Conservation (phyloP, 2,888 invertebrate species). For the Homarus gammarus region DNA sequence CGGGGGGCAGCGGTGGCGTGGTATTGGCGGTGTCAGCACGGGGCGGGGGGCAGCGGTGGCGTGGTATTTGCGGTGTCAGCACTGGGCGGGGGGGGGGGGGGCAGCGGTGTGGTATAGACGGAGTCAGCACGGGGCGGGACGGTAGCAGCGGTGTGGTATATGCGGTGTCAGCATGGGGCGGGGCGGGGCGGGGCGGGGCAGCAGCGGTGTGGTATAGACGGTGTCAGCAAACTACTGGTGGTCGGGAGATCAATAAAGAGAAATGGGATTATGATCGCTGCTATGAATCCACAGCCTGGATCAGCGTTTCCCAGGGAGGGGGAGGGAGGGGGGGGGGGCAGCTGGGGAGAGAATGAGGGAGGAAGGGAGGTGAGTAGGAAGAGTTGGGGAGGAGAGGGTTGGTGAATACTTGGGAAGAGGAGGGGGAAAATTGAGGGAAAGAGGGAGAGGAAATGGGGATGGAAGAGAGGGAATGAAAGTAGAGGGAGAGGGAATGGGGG, state of each 20-base stretch:
- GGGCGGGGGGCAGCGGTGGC: neutral
- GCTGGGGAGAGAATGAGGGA: neutral
- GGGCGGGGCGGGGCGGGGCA: too few species aligned
- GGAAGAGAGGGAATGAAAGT: neutral
- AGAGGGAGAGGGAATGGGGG: neutral
- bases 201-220: too few species aligned
- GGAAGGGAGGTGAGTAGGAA: neutral
- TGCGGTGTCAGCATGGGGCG: too few species aligned
- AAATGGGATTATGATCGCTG: constrained; percentile 58
- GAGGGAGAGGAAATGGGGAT: neutral
- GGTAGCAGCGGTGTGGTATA: too few species aligned
- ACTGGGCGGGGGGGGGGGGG: too few species aligned
- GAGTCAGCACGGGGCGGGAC: neutral
- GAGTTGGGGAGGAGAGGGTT: neutral
- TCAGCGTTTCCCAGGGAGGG: constrained; percentile 22
- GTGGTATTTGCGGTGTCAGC: too few species aligned
- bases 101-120: too few species aligned
- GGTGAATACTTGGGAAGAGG: neutral
- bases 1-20: too few species aligned
- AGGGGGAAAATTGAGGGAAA: neutral
- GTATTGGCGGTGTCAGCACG: constrained; percentile 33
- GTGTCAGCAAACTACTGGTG: constrained; percentile 26
- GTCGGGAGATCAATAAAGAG: constrained; percentile 44
- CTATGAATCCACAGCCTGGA: constrained; percentile 40
- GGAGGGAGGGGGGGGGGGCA: neutral